Conservation (phyloP, 1,140 invertebrate species). For the Ceratosolen solmsi region DNA sequence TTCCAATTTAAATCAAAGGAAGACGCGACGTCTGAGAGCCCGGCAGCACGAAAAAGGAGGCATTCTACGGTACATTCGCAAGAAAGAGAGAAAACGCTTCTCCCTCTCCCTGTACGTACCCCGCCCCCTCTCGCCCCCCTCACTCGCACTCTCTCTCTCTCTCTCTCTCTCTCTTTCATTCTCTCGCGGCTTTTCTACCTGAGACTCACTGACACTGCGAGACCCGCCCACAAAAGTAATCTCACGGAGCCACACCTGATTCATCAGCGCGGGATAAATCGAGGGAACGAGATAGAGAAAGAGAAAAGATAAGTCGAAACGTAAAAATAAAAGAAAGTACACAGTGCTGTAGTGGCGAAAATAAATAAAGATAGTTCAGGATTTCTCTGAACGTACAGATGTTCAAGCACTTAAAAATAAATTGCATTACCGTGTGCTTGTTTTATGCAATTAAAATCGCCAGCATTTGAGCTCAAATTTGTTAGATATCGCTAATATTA, state of each 20-base stretch:
- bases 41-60: conserved; percentile 28
- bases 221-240: conserved; percentile 75
- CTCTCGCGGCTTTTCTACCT: conserved; percentile 57
- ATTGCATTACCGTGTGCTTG: background rate
- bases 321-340: conserved; percentile 20
- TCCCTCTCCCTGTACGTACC: no score
- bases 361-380: conserved; percentile 35
- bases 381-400: background rate
- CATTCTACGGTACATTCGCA: background rate
- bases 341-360: conserved; percentile 23
- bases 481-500: background rate
- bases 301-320: conserved; percentile 14
- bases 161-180: background rate
- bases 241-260: conserved; percentile 70
- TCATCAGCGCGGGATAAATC: conserved; percentile 71
- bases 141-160: background rate
- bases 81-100: conserved; percentile 15
- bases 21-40: conserved; percentile 47
- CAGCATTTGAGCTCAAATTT: background rate
- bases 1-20: conserved; percentile 71
- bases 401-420: background rate
- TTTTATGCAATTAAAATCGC: background rate
- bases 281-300: conserved; percentile 51
- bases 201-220: conserved; percentile 69
- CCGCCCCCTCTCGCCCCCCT: background rate